Base-by-base conservation (phyloP, 2,888 invertebrate genomes). In the Caenorhabditis sp. region DNA sequence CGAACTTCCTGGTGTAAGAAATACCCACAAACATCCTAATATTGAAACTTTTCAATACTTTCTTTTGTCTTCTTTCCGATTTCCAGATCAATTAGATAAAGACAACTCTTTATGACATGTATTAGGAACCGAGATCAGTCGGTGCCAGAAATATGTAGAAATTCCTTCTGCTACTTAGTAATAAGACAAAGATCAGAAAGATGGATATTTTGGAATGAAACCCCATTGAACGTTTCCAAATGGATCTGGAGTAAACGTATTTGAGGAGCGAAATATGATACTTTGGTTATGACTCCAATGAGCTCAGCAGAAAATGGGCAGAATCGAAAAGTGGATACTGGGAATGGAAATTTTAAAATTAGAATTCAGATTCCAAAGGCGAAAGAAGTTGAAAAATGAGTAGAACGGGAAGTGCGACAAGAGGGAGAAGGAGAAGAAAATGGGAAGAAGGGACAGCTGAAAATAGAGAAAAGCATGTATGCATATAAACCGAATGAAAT, bases 401-500 rank as follows among this genome's bases (percentile, higher is more conserved):
- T 41, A 35, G 35, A 35, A 51, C 22, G n/a, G 44, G 58, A 69
- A 54, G 35, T 24, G 64, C 14, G 59, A 44, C 19, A 63, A 26
- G 16, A 59, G 26, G 54, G 47, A 56, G 19, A 63, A 31, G 49
- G 49, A 16, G 28, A 47, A 24, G 49, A 66, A 22, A 58, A 28
- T 2, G 10, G 12, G 38, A 38, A 10, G 38, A 38, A 38, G 12
- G 12, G 44, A 44, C 63, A 64, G 66, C 49, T 68, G 80, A 80
- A 63, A 56, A 80, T 58, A 58, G 70, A 58, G 56, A 35, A 61
- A 54, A 54, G 35, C 2, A 44, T 54, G 38, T 49, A 54, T 38
- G 19, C 38, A 68, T 14, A 54, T 22, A 31, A 68, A 54, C 35
- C 54, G 24, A 66, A 76, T 66, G 59, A 66, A 68, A 68, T 76